Evolutionary conservation across 2,888 invertebrate genomes (phyloP).

Genomic region (Arenicola marina): DNA sequence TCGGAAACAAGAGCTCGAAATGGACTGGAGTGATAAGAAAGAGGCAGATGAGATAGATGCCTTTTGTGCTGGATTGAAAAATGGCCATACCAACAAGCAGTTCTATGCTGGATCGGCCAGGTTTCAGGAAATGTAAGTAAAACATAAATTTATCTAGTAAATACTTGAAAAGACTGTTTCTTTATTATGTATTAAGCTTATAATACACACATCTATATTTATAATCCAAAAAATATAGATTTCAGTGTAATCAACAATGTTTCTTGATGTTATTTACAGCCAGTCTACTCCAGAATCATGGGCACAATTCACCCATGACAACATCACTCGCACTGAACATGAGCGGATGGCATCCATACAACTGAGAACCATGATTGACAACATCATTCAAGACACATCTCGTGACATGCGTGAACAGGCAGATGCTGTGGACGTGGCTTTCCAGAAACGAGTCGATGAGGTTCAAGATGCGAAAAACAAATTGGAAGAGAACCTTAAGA

Average conservation of each 20-base stretch:
- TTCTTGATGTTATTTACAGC: constrained; percentile 56
- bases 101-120: constrained; percentile 81
- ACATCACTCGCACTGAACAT: constrained; percentile 75
- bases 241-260: too few species aligned
- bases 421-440: constrained; percentile 77
- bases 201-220: too few species aligned
- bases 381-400: constrained; percentile 76
- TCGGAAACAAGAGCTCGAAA: constrained; percentile 81
- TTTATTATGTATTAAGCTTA: too few species aligned
- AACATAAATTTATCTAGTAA: too few species aligned
- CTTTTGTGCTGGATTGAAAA: constrained; percentile 71
- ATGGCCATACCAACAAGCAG: constrained; percentile 71
- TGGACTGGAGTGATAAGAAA: constrained; percentile 89
- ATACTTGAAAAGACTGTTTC: too few species aligned
- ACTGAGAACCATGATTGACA: constrained; percentile 72
- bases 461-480: constrained; percentile 59
- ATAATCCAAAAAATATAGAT: too few species aligned
- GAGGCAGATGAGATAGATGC: constrained; percentile 79
- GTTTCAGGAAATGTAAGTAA: constrained; percentile 73
- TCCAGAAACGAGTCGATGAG: constrained; percentile 76
- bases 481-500: constrained; percentile 73
- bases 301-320: constrained; percentile 81
- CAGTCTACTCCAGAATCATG: constrained; percentile 85
- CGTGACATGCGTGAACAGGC: constrained; percentile 82
- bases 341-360: constrained; percentile 77